A percentile compares a stretch with the other conserved stretches of the same genome.
These are phyloP conservation scores for Macrotrachela quadricornifera DNA, from an alignment of 1,140 invertebrate genomes.

Conservation along the genomic window DNA sequence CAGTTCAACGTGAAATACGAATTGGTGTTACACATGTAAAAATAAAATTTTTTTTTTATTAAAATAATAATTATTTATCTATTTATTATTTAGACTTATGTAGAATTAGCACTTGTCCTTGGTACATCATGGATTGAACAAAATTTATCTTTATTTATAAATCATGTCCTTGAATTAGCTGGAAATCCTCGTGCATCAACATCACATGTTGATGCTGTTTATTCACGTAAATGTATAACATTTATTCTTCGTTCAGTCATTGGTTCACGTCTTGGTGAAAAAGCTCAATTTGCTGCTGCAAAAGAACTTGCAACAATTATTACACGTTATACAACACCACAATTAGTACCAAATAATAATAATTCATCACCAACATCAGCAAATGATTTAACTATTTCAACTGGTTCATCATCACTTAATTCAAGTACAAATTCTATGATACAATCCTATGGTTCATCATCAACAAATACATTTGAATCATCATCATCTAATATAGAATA, in stretches of 20 bases:
- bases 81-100: constrained; percentile 51
- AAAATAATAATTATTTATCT: too few species aligned
- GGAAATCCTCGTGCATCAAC: constrained; percentile 67
- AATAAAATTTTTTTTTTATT: too few species aligned
- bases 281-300: constrained; percentile 68
- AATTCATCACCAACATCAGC: too few species aligned
- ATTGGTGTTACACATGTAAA: too few species aligned
- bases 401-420: too few species aligned
- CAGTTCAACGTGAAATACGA: too few species aligned
- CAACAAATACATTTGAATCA: constrained; percentile 35
- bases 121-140: constrained; percentile 79
- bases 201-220: constrained; percentile 86
- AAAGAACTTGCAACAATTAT: constrained; percentile 59
- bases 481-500: constrained; percentile 15
- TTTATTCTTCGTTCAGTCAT: constrained; percentile 75
- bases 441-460: constrained; percentile 37
- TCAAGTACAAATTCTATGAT: too few species aligned
- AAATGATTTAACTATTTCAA: too few species aligned
- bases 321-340: constrained; percentile 51
- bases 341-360: too few species aligned
- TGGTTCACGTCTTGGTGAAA: constrained; percentile 79
- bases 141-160: constrained; percentile 59
- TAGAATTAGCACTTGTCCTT: constrained; percentile 70
- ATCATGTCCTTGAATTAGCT: constrained; percentile 71
- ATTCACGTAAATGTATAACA: constrained; percentile 84